Evolutionary conservation across 2,797 vertebrate species (phyloP), one percentile per base, ranked within the genome.

Genomic region (Eurystomus glaucurus): DNA sequence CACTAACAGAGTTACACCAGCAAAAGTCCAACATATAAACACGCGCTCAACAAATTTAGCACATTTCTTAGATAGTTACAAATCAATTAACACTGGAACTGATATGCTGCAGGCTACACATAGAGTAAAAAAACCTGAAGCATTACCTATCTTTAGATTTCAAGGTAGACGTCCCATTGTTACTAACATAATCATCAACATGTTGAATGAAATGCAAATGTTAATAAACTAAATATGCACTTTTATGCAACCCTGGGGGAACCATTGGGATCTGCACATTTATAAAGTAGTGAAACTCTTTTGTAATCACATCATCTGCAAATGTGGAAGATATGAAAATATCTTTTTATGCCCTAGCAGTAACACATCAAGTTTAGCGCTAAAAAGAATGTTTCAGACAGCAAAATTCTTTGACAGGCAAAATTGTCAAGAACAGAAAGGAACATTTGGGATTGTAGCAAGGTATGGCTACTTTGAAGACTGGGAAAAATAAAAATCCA

Each of bases 281-380:
- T 85, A 70, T 93, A 88, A 94, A 95, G 85, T 39, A 93, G 85
- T 66, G 90, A 94, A 97, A 94, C 11, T 41, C 83, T 86, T 88
- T 64, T 87, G 55, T 69, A 85, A 83, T 13, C 22, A 70, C 55
- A 37, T 90, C 43, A 95, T 84, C 85, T 91, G 80, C 79, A 94
- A 96, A 96, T 41, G 54, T 74, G 62, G 78, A 98, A 95, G 87
- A 97, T 93, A 61, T 90, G 95, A 97, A 91, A 96, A 96, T 92
- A 88, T 72, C 85, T 33, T 71, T 58, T 90, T 90, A 87, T 92
- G 45, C 81, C 16, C 18, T 50, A 88, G 66, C 84, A 92, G 93
- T 96, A 96, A 76, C 61, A 80, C 68, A 93, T 72, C 71, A 84
- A 83, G 71, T n/a, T 3, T n/a, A 68, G 31, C 46, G 71, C 23